A percentile compares a stretch with the other conserved stretches of the same genome.
phyloP scores from a whole-genome alignment of 1,140 invertebrate genomes.

The Psilanteris sp. region DNA sequence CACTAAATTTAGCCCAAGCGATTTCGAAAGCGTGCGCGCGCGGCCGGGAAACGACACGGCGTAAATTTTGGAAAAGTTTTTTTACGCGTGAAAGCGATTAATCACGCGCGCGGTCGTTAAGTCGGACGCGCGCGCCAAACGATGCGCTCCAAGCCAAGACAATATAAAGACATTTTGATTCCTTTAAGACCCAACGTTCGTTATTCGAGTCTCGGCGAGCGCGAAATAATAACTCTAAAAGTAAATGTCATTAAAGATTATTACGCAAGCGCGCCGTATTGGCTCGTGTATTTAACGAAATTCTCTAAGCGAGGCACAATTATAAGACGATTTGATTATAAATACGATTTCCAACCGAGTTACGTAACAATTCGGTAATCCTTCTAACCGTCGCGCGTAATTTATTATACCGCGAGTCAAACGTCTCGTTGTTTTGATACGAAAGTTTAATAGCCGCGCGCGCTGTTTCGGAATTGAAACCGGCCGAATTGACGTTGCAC shows the following conservation, averaged over 20 bases:
- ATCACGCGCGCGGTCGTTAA: too few species aligned
- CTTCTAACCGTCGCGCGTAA: not conserved
- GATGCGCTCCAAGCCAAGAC: too few species aligned
- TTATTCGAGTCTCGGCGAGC: too few species aligned
- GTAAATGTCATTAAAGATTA: constrained; percentile 25
- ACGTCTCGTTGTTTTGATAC: not conserved
- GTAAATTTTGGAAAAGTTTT: too few species aligned
- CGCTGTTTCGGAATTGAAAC: constrained; percentile 1
- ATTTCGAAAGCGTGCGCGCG: too few species aligned
- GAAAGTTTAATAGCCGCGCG: constrained; percentile 4
- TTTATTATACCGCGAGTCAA: constrained; percentile 16
- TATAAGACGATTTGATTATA: constrained; percentile 15
- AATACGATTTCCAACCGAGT: constrained; percentile 16
- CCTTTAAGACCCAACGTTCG: too few species aligned
- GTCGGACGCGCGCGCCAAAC: too few species aligned
- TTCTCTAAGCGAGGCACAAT: constrained; percentile 9
- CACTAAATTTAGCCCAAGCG: too few species aligned
- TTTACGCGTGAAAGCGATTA: too few species aligned
- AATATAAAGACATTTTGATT: too few species aligned
- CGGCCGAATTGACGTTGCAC: too few species aligned
- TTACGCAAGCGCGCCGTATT: constrained; percentile 9
- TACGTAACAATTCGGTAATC: constrained; percentile 21
- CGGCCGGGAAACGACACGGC: too few species aligned
- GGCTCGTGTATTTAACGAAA: constrained; percentile 10
- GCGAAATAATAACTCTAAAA: constrained; percentile 8